A percentile compares a stretch with the other conserved stretches of the same genome.
phyloP scores from a whole-genome alignment of 2,113 vertebrate genomes.

The Balaeniceps rex region DNA sequence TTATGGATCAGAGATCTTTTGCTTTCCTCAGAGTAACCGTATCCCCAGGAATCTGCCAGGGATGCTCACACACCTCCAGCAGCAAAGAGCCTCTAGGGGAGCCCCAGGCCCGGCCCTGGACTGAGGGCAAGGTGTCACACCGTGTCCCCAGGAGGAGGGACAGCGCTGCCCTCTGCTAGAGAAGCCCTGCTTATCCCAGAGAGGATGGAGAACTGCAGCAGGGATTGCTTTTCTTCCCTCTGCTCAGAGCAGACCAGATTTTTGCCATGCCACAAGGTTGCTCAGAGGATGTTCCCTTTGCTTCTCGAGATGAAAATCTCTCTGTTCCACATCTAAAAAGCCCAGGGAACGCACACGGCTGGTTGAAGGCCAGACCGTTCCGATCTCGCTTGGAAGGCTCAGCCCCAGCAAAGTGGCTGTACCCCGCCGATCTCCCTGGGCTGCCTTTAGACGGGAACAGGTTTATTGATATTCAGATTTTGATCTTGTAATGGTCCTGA shows the following conservation, averaged over 20 bases:
- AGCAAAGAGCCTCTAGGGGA: not conserved
- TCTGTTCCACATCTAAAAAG: not conserved
- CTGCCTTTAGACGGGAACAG: not conserved
- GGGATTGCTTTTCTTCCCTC: not conserved
- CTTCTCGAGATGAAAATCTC: not conserved
- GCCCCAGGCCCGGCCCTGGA: not conserved
- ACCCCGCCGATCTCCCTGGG: not conserved
- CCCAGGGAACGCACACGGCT: fast-evolving
- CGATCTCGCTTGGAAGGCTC: not conserved
- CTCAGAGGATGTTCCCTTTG: not conserved
- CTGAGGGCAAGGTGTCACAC: fast-evolving
- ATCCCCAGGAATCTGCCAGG: not conserved
- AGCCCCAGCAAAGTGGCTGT: not conserved
- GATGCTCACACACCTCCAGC: not conserved
- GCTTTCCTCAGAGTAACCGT: not conserved
- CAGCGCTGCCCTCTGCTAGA: not conserved
- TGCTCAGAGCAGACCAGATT: not conserved
- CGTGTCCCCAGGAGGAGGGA: not conserved
- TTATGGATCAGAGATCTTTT: not conserved
- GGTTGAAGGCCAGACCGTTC: not conserved
- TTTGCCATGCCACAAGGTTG: not conserved
- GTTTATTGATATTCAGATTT: not conserved
- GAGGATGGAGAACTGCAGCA: fast-evolving
- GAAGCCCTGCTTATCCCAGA: not conserved
- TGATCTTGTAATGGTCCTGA: not conserved